Conservation (phyloP, 2,888 invertebrate genomes). For the Metallyticus violacea region DNA sequence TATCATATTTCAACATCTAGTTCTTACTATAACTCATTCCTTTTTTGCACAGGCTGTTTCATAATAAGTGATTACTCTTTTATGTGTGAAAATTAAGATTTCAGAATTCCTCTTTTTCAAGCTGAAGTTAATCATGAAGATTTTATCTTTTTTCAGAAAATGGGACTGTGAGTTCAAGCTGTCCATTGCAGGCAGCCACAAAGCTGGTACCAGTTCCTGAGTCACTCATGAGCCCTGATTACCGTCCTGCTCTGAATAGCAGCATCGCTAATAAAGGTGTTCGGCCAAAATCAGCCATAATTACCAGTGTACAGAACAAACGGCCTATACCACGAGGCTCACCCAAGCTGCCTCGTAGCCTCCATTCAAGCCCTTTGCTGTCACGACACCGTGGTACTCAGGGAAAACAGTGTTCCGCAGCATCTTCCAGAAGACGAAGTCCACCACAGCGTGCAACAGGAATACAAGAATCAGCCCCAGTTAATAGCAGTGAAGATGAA, state of each 20-base stretch:
- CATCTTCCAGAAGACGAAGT: background rate
- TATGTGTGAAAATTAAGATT: no score
- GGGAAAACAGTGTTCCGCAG: background rate
- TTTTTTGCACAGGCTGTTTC: no score
- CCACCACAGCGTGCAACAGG: background rate
- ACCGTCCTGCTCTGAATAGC: conserved; percentile 47
- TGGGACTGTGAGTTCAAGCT: background rate
- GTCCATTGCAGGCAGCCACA: conserved; percentile 71
- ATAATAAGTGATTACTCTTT: no score
- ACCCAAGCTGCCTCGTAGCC: conserved; percentile 19
- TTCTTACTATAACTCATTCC: no score
- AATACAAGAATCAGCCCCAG: background rate
- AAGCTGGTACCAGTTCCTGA: conserved; percentile 87
- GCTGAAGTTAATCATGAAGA: background rate
- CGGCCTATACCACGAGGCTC: conserved; percentile 14
- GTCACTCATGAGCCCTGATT: conserved; percentile 81
- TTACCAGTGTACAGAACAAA: background rate
- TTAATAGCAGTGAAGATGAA: conserved; percentile 53
- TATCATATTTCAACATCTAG: no score
- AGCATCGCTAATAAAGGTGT: background rate
- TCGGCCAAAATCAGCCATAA: conserved; percentile 13
- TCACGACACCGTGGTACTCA: background rate
- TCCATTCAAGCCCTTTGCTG: background rate
- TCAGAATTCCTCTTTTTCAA: no score
- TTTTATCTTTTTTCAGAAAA: conserved; percentile 1